Evolutionary conservation across 2,113 vertebrate species (phyloP).

Genomic region (Platichthys flesus): DNA sequence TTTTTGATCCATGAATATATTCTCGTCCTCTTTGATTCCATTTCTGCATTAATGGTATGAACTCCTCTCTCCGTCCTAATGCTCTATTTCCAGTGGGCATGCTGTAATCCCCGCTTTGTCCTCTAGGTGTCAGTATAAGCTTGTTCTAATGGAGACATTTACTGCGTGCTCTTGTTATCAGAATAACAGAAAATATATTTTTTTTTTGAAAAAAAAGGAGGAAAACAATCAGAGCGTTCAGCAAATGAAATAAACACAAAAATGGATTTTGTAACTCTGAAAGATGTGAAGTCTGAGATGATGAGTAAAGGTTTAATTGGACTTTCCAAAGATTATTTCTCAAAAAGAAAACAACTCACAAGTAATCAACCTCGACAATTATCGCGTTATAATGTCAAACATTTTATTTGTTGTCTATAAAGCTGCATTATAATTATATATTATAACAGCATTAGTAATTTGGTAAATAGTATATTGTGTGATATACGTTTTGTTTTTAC

Average conservation of each 20-base stretch:
- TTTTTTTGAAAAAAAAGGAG: neutral
- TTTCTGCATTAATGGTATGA: neutral
- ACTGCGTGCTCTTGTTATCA: neutral
- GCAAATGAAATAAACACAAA: neutral
- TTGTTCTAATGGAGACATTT: constrained; percentile 4
- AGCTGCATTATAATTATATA: neutral
- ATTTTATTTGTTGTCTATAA: neutral
- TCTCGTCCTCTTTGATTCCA: no score
- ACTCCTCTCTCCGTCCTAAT: neutral
- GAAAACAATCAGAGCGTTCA: neutral
- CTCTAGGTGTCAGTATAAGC: constrained; percentile 73
- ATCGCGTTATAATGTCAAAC: neutral
- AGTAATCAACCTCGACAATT: no score
- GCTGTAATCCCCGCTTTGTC: constrained; percentile 47
- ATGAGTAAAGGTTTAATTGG: neutral
- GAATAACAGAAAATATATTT: neutral
- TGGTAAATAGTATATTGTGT: neutral
- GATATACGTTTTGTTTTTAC: neutral
- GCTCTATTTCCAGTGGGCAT: neutral
- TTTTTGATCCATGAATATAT: neutral
- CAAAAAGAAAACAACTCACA: no score
- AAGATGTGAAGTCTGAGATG: neutral
- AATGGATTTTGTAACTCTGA: constrained; percentile 4
- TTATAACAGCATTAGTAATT: neutral
- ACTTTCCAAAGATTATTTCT: neutral